Evolutionary conservation across 1,140 invertebrate species (phyloP).

Genomic region (Samia ricini): DNA sequence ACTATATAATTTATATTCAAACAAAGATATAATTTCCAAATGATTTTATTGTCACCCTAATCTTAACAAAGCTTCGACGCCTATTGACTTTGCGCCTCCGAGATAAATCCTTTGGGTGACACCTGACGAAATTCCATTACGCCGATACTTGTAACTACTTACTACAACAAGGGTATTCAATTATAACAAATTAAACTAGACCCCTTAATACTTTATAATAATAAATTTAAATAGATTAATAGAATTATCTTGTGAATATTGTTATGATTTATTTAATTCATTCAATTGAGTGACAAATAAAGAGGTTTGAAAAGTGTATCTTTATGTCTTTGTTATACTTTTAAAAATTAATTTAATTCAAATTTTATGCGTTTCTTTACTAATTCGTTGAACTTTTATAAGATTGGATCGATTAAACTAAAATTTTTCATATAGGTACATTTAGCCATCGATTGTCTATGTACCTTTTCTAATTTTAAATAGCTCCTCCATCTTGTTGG

Average conservation of each 20-base stretch:
- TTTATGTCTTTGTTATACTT: too few relatives aligned
- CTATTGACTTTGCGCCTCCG: constrained; percentile 20
- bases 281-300: too few relatives aligned
- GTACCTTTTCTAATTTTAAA: too few relatives aligned
- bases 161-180: constrained; percentile 1
- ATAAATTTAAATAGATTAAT: not conserved
- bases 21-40: not conserved
- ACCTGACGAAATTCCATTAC: constrained; percentile 16
- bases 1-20: not conserved
- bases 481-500: too few relatives aligned
- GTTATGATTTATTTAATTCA: too few relatives aligned
- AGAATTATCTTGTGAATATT: not conserved
- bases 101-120: constrained; percentile 11
- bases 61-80: constrained; percentile 9
- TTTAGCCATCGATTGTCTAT: too few relatives aligned
- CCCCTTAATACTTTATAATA: not conserved
- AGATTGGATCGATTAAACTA: too few relatives aligned
- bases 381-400: too few relatives aligned
- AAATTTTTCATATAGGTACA: too few relatives aligned
- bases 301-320: too few relatives aligned
- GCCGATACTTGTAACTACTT: constrained; percentile 8
- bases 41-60: constrained; percentile 1
- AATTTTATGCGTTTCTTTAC: too few relatives aligned
- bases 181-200: not conserved
- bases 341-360: too few relatives aligned